These are phyloP conservation scores for Furcula furcula DNA, from an alignment of 2,888 invertebrate genomes.

Conservation along the genomic window DNA sequence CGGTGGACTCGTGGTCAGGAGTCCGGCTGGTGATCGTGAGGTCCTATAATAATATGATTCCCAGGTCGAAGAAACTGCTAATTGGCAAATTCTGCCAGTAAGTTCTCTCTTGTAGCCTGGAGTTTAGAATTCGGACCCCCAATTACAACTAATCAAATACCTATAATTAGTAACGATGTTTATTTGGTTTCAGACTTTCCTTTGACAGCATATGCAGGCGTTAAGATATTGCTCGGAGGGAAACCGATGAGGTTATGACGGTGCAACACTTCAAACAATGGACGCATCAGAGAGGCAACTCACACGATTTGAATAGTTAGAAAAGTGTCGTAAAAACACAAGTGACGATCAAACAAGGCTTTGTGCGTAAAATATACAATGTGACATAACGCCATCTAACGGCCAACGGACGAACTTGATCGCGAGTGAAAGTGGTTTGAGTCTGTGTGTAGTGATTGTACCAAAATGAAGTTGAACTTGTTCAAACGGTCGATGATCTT, in stretches of 20 bases:
- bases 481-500: constrained; percentile 90
- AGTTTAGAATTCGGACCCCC: too few species aligned
- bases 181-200: constrained; percentile 65
- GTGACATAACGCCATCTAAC: constrained; percentile 69
- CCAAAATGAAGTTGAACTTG: constrained; percentile 83
- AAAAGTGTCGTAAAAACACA: constrained; percentile 48
- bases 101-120: too few species aligned
- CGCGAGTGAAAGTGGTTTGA: constrained; percentile 47
- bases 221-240: constrained; percentile 19
- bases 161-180: too few species aligned
- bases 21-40: too few species aligned
- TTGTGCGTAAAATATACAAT: constrained; percentile 40
- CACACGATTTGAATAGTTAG: constrained; percentile 52
- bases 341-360: constrained; percentile 15
- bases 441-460: constrained; percentile 10
- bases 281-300: constrained; percentile 33
- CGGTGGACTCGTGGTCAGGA: too few species aligned
- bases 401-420: constrained; percentile 41
- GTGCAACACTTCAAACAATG: constrained; percentile 48
- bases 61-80: too few species aligned
- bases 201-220: constrained; percentile 33
- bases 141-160: too few species aligned
- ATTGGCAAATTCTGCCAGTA: too few species aligned
- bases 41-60: too few species aligned
- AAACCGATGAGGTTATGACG: constrained; percentile 40